Percentiles rank a stretch among this genome's conserved stretches.
These are phyloP conservation scores for Tinamus guttatus DNA, from an alignment of 2,113 vertebrate species.

Conservation along the genomic window DNA sequence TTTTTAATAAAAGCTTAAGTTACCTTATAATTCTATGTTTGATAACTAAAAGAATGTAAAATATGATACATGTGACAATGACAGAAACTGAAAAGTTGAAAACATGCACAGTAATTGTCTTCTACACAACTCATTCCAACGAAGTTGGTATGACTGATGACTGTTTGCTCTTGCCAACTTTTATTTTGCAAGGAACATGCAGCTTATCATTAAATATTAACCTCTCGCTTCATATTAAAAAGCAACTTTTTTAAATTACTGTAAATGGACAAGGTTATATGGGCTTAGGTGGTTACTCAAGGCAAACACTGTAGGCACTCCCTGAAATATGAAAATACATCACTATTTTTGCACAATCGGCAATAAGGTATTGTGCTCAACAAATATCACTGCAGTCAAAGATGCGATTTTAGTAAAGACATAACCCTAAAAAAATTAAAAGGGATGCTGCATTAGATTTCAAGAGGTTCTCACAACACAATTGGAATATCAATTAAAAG, in stretches of 20 bases:
- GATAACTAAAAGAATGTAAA: background rate
- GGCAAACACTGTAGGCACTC: background rate
- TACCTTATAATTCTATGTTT: background rate
- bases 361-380: background rate
- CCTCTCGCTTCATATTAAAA: background rate
- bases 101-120: background rate
- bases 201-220: slow-evolving; percentile 47
- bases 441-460: background rate
- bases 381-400: background rate
- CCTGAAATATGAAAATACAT: background rate
- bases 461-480: background rate
- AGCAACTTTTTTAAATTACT: background rate
- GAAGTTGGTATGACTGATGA: accelerated
- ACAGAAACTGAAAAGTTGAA: background rate
- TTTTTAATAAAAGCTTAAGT: background rate
- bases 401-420: background rate
- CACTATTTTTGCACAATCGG: background rate
- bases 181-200: background rate
- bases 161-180: background rate
- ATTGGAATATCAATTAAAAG: background rate
- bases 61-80: no score
- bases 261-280: slow-evolving; percentile 25
- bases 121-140: background rate
- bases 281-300: slow-evolving; percentile 4
- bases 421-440: background rate